A percentile compares a stretch with the other conserved stretches of the same genome.
Conservation (phyloP, 1,140 invertebrate genomes). For the Anastrepha ludens region DNA sequence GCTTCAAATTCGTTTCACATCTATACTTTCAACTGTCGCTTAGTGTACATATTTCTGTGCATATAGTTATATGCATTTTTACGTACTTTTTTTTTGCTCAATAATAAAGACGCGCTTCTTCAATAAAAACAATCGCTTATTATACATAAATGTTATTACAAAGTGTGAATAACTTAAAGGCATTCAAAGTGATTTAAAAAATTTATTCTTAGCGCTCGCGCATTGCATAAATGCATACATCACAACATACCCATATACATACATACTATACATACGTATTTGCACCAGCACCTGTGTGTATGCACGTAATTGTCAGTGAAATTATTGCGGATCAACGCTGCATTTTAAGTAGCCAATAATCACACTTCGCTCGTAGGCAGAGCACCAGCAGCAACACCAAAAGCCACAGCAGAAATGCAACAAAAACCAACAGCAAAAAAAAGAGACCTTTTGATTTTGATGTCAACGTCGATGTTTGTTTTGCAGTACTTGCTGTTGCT, state of each 20-base stretch:
- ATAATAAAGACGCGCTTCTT: not conserved
- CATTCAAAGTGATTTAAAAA: not conserved
- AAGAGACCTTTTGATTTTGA: not conserved
- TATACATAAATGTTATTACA: not conserved
- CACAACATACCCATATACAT: no score
- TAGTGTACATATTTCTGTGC: no score
- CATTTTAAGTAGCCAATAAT: not conserved
- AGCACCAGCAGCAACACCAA: not conserved
- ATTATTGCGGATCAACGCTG: slow-evolving; percentile 5
- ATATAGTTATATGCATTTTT: no score
- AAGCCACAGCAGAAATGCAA: not conserved
- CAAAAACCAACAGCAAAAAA: not conserved
- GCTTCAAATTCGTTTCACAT: no score
- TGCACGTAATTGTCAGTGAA: slow-evolving; percentile 1
- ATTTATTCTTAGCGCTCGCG: not conserved
- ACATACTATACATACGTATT: no score
- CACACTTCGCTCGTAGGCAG: no score
- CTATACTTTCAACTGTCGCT: no score
- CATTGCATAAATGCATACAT: not conserved
- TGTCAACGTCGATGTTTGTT: not conserved
- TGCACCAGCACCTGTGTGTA: not conserved
- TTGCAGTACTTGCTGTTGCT: not conserved
- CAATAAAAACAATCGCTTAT: not conserved
- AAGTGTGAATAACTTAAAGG: not conserved
- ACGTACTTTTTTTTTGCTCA: no score